Conservation (phyloP, 2,888 invertebrate genomes). For the Tetragnatha montana region DNA sequence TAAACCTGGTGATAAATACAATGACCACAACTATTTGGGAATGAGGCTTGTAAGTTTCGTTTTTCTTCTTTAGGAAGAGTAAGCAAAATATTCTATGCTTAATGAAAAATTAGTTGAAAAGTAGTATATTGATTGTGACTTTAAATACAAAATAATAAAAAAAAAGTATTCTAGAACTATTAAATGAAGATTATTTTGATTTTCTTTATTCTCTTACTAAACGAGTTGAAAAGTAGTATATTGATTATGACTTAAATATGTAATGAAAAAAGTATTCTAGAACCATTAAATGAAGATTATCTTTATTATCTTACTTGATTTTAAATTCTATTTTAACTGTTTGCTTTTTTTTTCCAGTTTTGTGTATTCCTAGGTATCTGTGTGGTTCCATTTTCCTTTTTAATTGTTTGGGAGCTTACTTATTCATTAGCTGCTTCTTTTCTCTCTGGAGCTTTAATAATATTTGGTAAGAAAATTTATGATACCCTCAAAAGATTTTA, state of each 20-base stretch:
- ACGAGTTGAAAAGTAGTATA: too few species aligned
- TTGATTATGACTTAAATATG: neutral
- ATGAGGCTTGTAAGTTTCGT: constrained; percentile 84
- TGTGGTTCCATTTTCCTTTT: constrained; percentile 89
- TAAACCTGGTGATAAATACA: constrained; percentile 96
- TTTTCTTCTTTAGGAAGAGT: neutral
- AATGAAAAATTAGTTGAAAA: constrained; percentile 2
- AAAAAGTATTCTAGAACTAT: neutral
- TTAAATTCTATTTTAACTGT: neutral
- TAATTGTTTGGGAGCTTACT: constrained; percentile 92
- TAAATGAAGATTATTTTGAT: constrained; percentile 3
- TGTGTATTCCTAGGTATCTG: constrained; percentile 91
- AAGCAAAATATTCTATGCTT: too few species aligned
- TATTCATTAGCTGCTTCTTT: constrained; percentile 86
- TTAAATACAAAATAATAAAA: neutral
- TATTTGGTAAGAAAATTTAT: constrained; percentile 84
- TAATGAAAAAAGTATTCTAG: neutral
- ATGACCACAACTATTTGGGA: constrained; percentile 89
- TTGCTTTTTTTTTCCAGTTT: constrained; percentile 82
- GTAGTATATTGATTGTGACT: neutral
- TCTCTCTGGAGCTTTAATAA: constrained; percentile 86
- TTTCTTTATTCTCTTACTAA: neutral
- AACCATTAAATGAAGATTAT: neutral
- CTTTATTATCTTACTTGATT: neutral
- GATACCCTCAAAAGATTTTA: too few species aligned